Evolutionary conservation across 2,113 vertebrate species (phyloP).

Genomic region (Notiomystis cincta): DNA sequence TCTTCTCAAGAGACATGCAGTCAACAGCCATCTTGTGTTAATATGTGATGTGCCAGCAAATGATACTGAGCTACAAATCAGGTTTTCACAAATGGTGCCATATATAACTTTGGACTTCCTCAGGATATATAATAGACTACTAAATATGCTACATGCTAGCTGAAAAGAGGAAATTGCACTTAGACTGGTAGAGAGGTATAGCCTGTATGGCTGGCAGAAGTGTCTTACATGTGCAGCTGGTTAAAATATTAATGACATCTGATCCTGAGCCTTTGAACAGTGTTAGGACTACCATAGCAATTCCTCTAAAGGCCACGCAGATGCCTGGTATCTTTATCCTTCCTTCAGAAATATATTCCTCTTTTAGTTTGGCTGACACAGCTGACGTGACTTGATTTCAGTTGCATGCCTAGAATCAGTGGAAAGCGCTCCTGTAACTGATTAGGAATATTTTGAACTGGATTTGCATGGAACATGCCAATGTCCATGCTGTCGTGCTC

Average conservation of each 20-base stretch:
- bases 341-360: background rate
- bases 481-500: rapidly evolving
- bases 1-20: background rate
- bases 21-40: background rate
- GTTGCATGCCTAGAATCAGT: background rate
- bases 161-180: background rate
- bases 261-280: background rate
- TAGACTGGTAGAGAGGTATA: background rate
- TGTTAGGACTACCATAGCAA: background rate
- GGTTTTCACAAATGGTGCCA: background rate
- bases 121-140: background rate
- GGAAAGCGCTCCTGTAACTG: background rate
- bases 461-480: background rate
- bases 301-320: background rate
- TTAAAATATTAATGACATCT: background rate
- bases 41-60: background rate
- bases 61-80: background rate
- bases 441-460: background rate
- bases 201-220: background rate
- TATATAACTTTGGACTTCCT: background rate
- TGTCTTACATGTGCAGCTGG: background rate
- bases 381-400: background rate
- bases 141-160: background rate
- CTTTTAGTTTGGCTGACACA: background rate
- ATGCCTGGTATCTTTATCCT: background rate